phyloP scores from a whole-genome alignment of 2,113 vertebrate species.

The Felis chaus region DNA sequence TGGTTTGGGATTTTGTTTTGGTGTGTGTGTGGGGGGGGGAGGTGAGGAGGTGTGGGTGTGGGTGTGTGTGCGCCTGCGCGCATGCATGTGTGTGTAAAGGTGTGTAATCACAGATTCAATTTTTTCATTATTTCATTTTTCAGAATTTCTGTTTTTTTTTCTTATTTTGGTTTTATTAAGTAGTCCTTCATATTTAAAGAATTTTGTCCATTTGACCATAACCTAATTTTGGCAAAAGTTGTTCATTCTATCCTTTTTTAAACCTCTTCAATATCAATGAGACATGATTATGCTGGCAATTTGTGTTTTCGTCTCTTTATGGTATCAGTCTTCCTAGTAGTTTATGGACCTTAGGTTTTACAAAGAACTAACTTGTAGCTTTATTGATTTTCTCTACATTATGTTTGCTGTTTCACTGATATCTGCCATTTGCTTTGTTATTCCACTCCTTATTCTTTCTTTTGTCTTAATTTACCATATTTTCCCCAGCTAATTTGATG shows the following conservation, averaged over 20 bases:
- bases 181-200: background rate
- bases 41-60: background rate
- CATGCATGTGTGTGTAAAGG: background rate
- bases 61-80: background rate
- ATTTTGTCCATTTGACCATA: background rate
- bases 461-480: background rate
- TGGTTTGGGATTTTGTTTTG: background rate
- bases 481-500: background rate
- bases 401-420: background rate
- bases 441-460: background rate
- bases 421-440: background rate
- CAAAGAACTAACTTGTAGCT: background rate
- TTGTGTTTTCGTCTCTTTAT: background rate
- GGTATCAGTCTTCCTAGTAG: background rate
- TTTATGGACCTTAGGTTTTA: background rate
- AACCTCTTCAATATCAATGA: background rate
- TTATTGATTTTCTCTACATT: background rate
- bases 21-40: too few relatives aligned
- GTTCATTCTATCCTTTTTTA: background rate
- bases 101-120: background rate
- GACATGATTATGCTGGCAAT: background rate
- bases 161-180: background rate
- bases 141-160: background rate
- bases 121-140: background rate
- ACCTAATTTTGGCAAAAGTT: background rate